Evolutionary conservation across 2,888 invertebrate genomes (phyloP).

Genomic region (Euzophera pinguis): DNA sequence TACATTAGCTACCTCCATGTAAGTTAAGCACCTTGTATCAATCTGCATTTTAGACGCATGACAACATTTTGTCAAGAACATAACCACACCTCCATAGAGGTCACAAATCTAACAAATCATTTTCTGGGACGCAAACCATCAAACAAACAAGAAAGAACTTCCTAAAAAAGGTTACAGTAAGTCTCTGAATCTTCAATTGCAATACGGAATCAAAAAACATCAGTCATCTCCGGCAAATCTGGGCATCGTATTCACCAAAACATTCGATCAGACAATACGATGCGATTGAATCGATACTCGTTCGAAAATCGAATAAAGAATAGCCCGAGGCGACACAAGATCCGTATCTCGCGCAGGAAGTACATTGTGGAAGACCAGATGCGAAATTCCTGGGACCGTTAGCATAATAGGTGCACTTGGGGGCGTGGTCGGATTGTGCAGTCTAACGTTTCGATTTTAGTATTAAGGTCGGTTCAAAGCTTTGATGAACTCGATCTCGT

Average conservation of each 20-base stretch:
- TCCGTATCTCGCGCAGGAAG: slow-evolving; percentile 73
- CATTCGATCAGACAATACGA: slow-evolving; percentile 36
- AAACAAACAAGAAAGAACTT: not conserved
- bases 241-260: slow-evolving; percentile 17
- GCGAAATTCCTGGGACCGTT: slow-evolving; percentile 66
- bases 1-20: too few relatives aligned
- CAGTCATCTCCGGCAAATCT: slow-evolving; percentile 8
- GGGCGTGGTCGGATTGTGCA: slow-evolving; percentile 68
- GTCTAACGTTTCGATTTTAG: slow-evolving; percentile 39
- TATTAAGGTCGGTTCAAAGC: slow-evolving; percentile 15
- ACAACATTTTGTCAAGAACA: too few relatives aligned
- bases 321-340: slow-evolving; percentile 62
- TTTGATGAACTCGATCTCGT: not conserved
- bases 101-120: too few relatives aligned
- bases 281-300: slow-evolving; percentile 44
- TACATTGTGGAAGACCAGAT: slow-evolving; percentile 70
- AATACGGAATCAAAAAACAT: slow-evolving; percentile 8
- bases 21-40: too few relatives aligned
- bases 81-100: too few relatives aligned
- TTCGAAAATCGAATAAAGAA: slow-evolving; percentile 49
- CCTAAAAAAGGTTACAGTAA: slow-evolving; percentile 21
- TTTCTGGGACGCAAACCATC: too few relatives aligned
- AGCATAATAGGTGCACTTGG: slow-evolving; percentile 54
- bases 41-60: too few relatives aligned
- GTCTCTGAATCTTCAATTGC: slow-evolving; percentile 9